Evolutionary conservation across 2,888 invertebrate genomes (phyloP).

Genomic region (Podotricha telesiphe): DNA sequence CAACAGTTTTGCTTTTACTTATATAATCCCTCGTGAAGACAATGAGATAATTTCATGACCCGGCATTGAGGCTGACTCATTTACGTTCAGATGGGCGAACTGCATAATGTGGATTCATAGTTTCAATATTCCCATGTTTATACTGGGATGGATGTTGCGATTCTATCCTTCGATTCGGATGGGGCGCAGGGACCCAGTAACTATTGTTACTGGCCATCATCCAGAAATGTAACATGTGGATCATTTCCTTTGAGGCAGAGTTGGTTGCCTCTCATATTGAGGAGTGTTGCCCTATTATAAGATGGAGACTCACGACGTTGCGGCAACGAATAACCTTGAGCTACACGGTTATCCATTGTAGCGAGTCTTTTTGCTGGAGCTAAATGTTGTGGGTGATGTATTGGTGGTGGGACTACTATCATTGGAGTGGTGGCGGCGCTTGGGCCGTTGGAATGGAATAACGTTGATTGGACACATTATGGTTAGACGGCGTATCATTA

Average conservation of each 20-base stretch:
- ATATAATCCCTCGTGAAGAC: slow-evolving; percentile 65
- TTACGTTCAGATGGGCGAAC: slow-evolving; percentile 65
- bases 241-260: slow-evolving; percentile 70
- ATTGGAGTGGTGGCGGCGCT: slow-evolving; percentile 72
- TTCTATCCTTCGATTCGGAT: slow-evolving; percentile 68
- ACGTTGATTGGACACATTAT: slow-evolving; percentile 67
- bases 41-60: slow-evolving; percentile 58
- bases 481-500: slow-evolving; percentile 63
- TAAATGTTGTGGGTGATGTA: slow-evolving; percentile 70
- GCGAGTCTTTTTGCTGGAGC: slow-evolving; percentile 61
- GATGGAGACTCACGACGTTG: slow-evolving; percentile 70
- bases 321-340: slow-evolving; percentile 63
- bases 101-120: slow-evolving; percentile 63
- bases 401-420: slow-evolving; percentile 79
- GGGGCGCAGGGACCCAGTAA: slow-evolving; percentile 55
- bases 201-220: slow-evolving; percentile 64
- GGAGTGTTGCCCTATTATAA: slow-evolving; percentile 58
- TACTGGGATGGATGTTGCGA: slow-evolving; percentile 65
- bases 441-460: slow-evolving; percentile 62
- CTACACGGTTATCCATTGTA: slow-evolving; percentile 59
- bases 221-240: slow-evolving; percentile 74
- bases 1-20: slow-evolving; percentile 59
- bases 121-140: slow-evolving; percentile 65
- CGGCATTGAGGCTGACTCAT: slow-evolving; percentile 61
- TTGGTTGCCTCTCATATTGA: slow-evolving; percentile 69